Evolutionary conservation across 2,888 invertebrate genomes (phyloP).

Genomic region (Zele albiditarsus): DNA sequence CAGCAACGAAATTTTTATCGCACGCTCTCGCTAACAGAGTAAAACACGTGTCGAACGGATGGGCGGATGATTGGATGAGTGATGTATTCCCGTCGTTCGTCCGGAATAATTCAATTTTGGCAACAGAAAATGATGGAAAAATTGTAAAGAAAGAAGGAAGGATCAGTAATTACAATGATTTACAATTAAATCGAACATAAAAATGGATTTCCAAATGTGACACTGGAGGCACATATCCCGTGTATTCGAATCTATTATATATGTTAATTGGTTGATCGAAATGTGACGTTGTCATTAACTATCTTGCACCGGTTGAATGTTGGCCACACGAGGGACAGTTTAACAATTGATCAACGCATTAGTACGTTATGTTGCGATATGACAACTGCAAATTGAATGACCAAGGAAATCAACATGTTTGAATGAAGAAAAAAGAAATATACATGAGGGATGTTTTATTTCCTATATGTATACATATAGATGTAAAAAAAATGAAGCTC

Average conservation of each 20-base stretch:
- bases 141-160: not conserved
- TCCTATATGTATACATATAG: not conserved
- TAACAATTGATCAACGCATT: conserved; percentile 17
- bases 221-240: not conserved
- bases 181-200: not conserved
- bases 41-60: conserved; percentile 1
- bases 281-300: conserved; percentile 2
- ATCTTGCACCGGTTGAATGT: not conserved
- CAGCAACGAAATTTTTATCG: conserved; percentile 1
- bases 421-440: not conserved
- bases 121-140: not conserved
- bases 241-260: not conserved
- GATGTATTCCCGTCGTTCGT: not conserved
- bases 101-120: not conserved
- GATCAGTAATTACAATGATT: not conserved
- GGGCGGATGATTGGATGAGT: conserved; percentile 1
- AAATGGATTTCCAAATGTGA: not conserved
- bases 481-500: conserved; percentile 7
- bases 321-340: not conserved
- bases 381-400: conserved; percentile 3
- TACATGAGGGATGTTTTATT: not conserved
- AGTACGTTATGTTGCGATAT: not conserved
- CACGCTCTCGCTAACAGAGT: not conserved
- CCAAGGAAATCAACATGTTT: not conserved
- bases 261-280: not conserved